Base-by-base conservation (phyloP, 1,140 invertebrate genomes). In the Zaprionus ghesquierei region DNA sequence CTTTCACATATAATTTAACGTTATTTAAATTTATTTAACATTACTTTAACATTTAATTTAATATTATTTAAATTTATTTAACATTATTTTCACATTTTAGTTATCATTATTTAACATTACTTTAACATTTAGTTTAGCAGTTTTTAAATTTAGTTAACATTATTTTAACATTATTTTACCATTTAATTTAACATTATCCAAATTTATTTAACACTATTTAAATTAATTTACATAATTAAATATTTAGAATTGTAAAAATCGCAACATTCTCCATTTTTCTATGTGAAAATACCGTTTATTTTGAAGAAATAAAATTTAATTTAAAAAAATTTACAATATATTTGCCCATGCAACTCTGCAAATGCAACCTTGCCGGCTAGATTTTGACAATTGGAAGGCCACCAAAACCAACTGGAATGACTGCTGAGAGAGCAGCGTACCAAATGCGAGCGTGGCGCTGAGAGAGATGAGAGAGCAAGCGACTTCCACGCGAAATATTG, bases 401-500 rank as follows among this genome's bases (percentile, higher is more conserved):
- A 35, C 27, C 22, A 63, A 46, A 46, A 46, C 8, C 41, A n/a
- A 63, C 18, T 54, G 61, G 61, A 54, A 63, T 6, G 15, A 13
- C 25, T 25, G 27, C 1, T 5, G 61, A 41, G 50, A 31, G 60
- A 41, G 23, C 20, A 13, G 49, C 20, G 29, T 44, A 15, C 31
- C 27, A 18, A 58, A 41, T 33, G 54, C 20, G 31, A 49, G 20
- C 53, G 10, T 12, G 1, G 35, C 35, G 13, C n/a, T 56, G 65
- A 25, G 62, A 25, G 55, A 44, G 33, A 53, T 41, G 68, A 59
- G 69, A 59, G 69, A 35, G 35, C 25, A 27, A 22, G n/a, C 20
- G 23, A n/a, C 54, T 75, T 75, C 68, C 72, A 70, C 50, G 72
- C 72, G 65, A 75, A 75, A 63, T 70, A 62, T 63, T 71, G 68